Percentiles rank a stretch among this genome's conserved stretches.
These are phyloP conservation scores for Apolygus lucorum DNA, from an alignment of 1,140 invertebrate species.

Conservation along the genomic window DNA sequence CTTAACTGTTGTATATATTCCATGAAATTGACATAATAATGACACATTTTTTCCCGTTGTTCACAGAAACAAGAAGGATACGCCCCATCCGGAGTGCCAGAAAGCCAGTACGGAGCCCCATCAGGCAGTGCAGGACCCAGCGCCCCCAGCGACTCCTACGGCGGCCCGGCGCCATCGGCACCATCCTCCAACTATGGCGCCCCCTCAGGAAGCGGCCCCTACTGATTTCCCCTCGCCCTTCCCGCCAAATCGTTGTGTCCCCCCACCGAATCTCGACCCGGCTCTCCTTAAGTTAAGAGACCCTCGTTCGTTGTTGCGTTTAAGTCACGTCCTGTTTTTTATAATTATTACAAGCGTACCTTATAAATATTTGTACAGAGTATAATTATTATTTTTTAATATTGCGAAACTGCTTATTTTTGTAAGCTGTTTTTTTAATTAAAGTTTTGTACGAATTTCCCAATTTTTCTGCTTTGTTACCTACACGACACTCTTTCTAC, in stretches of 20 bases:
- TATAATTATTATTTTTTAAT: slow-evolving; percentile 17
- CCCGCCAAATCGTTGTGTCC: not conserved
- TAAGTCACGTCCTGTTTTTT: slow-evolving; percentile 17
- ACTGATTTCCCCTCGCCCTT: slow-evolving; percentile 14
- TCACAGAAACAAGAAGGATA: slow-evolving; percentile 40
- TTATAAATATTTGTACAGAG: slow-evolving; percentile 23
- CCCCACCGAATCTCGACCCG: slow-evolving; percentile 21
- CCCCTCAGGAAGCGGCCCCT: slow-evolving; percentile 26
- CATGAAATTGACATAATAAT: not conserved
- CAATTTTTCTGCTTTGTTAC: not conserved
- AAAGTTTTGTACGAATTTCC: not conserved
- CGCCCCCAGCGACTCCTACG: slow-evolving; percentile 40
- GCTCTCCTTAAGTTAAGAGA: slow-evolving; percentile 16
- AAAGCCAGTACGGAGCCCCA: slow-evolving; percentile 43
- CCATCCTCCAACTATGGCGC: slow-evolving; percentile 33
- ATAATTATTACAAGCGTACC: slow-evolving; percentile 16
- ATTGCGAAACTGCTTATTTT: slow-evolving; percentile 20
- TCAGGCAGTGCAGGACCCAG: slow-evolving; percentile 31
- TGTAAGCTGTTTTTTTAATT: slow-evolving; percentile 19
- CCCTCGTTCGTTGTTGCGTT: slow-evolving; percentile 18
- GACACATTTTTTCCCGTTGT: slow-evolving; percentile 19
- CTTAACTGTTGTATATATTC: too few relatives aligned
- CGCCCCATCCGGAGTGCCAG: slow-evolving; percentile 35
- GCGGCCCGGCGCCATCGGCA: slow-evolving; percentile 37
- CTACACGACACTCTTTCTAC: too few relatives aligned